Conservation (phyloP, 1,140 invertebrate species). For the Lasioglossum albipes region DNA sequence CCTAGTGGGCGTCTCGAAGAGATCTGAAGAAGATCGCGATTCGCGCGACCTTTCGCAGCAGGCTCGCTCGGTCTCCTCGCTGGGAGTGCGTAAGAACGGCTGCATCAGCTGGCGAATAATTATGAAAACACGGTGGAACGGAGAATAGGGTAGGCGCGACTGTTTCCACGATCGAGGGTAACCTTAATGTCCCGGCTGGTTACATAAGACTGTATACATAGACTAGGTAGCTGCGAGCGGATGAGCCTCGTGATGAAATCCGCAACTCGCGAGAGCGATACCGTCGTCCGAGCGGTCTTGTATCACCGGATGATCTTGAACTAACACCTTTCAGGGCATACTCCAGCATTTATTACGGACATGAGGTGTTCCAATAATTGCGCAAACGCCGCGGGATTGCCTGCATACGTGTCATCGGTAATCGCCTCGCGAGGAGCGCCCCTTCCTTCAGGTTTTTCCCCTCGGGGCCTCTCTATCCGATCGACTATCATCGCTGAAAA, state of each 20-base stretch:
- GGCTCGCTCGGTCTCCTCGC: not conserved
- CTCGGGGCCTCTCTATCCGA: not conserved
- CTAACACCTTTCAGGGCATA: slow-evolving; percentile 76
- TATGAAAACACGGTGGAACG: slow-evolving; percentile 32
- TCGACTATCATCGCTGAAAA: not conserved
- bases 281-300: slow-evolving; percentile 65
- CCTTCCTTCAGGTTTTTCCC: slow-evolving; percentile 42
- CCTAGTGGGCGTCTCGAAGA: slow-evolving; percentile 3
- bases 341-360: slow-evolving; percentile 73
- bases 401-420: slow-evolving; percentile 74
- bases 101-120: slow-evolving; percentile 23
- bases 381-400: slow-evolving; percentile 73
- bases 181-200: slow-evolving; percentile 56
- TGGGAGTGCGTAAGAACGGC: slow-evolving; percentile 26
- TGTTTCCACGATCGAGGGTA: slow-evolving; percentile 56
- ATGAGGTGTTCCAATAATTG: slow-evolving; percentile 76
- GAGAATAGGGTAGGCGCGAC: slow-evolving; percentile 43
- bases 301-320: slow-evolving; percentile 75
- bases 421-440: slow-evolving; percentile 57
- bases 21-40: slow-evolving; percentile 25
- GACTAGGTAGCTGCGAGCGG: slow-evolving; percentile 35
- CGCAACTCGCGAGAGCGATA: slow-evolving; percentile 46
- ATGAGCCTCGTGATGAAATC: slow-evolving; percentile 54
- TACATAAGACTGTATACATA: slow-evolving; percentile 34
- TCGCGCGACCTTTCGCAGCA: slow-evolving; percentile 44